phyloP scores from a whole-genome alignment of 2,888 invertebrate genomes.

The Lasioglossum zephyrum region DNA sequence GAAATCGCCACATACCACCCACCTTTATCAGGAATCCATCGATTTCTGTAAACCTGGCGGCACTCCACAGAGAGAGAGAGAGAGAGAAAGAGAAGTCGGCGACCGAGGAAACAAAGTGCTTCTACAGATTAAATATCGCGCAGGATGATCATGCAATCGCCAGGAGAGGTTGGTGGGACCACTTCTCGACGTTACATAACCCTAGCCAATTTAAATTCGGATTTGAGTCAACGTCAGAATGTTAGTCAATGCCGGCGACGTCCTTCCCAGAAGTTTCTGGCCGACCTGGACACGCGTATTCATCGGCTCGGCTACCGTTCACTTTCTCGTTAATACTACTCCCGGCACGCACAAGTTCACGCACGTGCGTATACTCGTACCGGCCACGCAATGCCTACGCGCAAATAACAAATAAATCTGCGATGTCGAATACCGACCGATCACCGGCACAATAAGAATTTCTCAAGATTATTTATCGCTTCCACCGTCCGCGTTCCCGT shows the following conservation, averaged over 20 bases:
- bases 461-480: neutral
- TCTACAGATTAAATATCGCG: neutral
- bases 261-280: constrained; percentile 62
- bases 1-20: neutral
- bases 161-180: neutral
- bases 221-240: neutral
- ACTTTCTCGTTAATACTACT: constrained; percentile 54
- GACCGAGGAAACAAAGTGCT: neutral
- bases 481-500: neutral
- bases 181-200: neutral
- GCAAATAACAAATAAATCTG: constrained; percentile 39
- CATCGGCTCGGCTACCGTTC: constrained; percentile 48
- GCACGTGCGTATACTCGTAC: constrained; percentile 48
- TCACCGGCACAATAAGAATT: constrained; percentile 22
- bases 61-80: neutral
- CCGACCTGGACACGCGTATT: constrained; percentile 6
- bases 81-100: neutral
- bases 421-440: constrained; percentile 25
- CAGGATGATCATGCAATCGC: neutral
- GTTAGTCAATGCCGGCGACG: constrained; percentile 28
- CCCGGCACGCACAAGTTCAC: constrained; percentile 32
- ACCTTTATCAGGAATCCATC: neutral
- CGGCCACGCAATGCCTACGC: constrained; percentile 34
- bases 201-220: constrained; percentile 5
- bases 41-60: neutral